Percentiles rank a stretch among this genome's conserved stretches.
phyloP scores from a whole-genome alignment of 2,113 vertebrate species.

The Tachuris rubrigastra region DNA sequence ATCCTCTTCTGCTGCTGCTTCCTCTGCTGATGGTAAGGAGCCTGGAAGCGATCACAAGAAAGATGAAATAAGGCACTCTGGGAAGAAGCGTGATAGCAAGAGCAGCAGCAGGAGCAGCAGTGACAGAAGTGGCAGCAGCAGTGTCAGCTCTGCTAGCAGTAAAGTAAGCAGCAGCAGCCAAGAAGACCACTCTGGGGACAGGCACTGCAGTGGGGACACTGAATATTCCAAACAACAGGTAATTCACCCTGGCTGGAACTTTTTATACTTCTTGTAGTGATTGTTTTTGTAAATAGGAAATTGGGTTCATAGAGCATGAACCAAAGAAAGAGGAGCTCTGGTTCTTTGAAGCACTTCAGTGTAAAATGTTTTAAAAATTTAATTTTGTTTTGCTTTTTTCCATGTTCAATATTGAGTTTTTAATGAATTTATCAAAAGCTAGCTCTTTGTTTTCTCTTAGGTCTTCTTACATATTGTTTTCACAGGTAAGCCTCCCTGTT shows the following conservation, averaged over 20 bases:
- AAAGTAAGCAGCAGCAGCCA: slow-evolving; percentile 1
- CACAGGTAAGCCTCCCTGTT: slow-evolving; percentile 24
- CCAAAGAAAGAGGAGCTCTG: not conserved
- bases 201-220: not conserved
- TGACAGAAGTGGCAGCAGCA: not conserved
- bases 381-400: not conserved
- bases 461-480: not conserved
- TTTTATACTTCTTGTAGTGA: not conserved
- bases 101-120: not conserved
- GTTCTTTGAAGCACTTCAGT: not conserved
- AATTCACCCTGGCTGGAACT: not conserved
- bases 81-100: not conserved
- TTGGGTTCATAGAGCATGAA: not conserved
- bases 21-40: not conserved
- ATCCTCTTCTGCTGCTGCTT: not conserved
- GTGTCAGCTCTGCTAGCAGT: not conserved
- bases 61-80: not conserved
- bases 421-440: not conserved
- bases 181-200: not conserved
- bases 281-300: not conserved
- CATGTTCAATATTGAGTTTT: not conserved
- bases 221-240: slow-evolving; percentile 9
- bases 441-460: not conserved
- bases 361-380: not conserved
- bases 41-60: not conserved